These are phyloP conservation scores for Allenopithecus nigroviridis DNA, from an alignment of 2,797 vertebrate species.

Conservation along the genomic window DNA sequence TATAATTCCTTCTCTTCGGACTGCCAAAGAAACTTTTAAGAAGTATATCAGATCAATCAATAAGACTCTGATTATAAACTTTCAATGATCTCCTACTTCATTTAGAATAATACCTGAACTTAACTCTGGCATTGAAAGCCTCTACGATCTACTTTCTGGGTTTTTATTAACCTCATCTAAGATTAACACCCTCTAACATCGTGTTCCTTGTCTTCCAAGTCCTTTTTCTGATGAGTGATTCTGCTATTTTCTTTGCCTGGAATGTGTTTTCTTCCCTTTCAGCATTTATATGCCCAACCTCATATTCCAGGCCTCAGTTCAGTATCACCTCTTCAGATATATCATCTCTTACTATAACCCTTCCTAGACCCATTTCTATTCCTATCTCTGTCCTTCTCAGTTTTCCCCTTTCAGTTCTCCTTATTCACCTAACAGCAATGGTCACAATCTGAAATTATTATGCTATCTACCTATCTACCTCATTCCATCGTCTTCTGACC, in stretches of 20 bases:
- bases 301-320: background rate
- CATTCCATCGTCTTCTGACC: background rate
- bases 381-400: too few relatives aligned
- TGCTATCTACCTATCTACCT: background rate
- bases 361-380: background rate
- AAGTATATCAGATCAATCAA: background rate
- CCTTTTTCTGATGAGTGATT: background rate
- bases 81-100: background rate
- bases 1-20: background rate
- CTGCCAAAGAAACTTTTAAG: background rate
- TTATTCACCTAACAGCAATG: background rate
- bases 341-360: background rate
- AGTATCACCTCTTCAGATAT: background rate
- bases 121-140: background rate
- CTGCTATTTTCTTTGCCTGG: background rate
- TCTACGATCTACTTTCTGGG: accelerated
- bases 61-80: background rate
- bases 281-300: background rate
- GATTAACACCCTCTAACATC: too few relatives aligned
- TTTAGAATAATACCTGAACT: background rate
- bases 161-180: background rate
- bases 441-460: background rate
- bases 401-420: background rate
- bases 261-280: too few relatives aligned
- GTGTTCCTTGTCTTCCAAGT: background rate